These are phyloP conservation scores for western clawed frog (Xenopus tropicalis) DNA, from an alignment of 2,113 vertebrate species.

Conservation along the genomic window UCB_Xtro_10.0 CM004443.2:128377501-128378000, in stretches of 20 bases:
- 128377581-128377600: neutral
- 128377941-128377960: too few relatives aligned
- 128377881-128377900: too few relatives aligned
- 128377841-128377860: neutral
- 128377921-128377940: too few relatives aligned
- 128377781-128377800: conserved; percentile 27
- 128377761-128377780: conserved; percentile 12
- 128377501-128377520: conserved; percentile 20
- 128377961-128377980: too few relatives aligned
- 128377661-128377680: conserved; percentile 28
- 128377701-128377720: conserved; percentile 8
- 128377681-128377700: too few relatives aligned
- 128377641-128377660: conserved; percentile 25
- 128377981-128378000: too few relatives aligned
- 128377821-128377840: neutral
- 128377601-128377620: conserved; percentile 25
- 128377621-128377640: conserved; percentile 14
- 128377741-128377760: conserved; percentile 17
- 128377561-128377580: neutral
- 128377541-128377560: neutral
- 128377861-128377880: neutral
- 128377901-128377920: too few relatives aligned
- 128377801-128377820: conserved; percentile 9
- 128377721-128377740: conserved; percentile 39
- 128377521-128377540: neutral